These are phyloP conservation scores for Paracentrotus lividus DNA, from an alignment of 53 echinoderm and acorn worm species.

Conservation along the genomic window DNA sequence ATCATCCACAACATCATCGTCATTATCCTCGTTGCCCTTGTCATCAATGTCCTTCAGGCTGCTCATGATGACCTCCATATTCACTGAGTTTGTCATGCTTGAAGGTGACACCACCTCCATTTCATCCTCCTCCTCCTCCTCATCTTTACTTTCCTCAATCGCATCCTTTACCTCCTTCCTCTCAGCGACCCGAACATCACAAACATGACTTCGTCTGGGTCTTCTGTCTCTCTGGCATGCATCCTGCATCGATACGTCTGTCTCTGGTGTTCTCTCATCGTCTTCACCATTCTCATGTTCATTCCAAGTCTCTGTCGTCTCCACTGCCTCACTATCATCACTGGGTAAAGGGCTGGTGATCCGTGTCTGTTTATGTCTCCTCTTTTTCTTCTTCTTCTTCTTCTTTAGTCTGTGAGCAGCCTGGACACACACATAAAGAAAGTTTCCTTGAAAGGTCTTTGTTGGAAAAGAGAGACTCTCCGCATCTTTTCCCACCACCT, in stretches of 20 bases:
- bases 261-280: background rate
- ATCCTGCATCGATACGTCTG: background rate
- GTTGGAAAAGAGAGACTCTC: background rate
- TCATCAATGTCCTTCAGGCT: constrained; percentile 55
- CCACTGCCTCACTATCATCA: background rate
- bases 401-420: constrained; percentile 54
- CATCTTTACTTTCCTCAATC: background rate
- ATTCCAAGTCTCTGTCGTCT: constrained; percentile 27
- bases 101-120: background rate
- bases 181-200: constrained; percentile 21
- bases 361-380: constrained; percentile 30
- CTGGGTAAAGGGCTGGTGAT: constrained; percentile 6
- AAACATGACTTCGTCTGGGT: background rate
- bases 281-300: constrained; percentile 26
- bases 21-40: background rate
- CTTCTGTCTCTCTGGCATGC: background rate
- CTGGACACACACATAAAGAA: constrained; percentile 67
- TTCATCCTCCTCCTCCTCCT: constrained; percentile 5
- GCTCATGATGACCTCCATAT: constrained; percentile 55
- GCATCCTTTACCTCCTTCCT: constrained; percentile 38
- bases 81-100: background rate
- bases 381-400: constrained; percentile 37
- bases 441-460: constrained; percentile 61
- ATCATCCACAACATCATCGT: constrained; percentile 42
- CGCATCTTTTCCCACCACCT: background rate